These are phyloP conservation scores for Calliphora vicina DNA, from an alignment of 1,140 invertebrate species.

Conservation along the genomic window DNA sequence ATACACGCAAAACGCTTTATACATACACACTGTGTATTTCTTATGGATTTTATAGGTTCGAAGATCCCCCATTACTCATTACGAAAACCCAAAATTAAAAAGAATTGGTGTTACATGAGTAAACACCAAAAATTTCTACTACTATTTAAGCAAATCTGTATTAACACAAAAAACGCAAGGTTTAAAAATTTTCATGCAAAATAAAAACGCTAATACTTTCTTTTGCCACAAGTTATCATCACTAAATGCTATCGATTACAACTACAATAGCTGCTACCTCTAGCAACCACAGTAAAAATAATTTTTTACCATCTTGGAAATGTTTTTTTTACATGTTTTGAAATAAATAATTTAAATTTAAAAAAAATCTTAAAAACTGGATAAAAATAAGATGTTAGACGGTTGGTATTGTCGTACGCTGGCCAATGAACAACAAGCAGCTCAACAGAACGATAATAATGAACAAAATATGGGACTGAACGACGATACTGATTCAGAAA, in stretches of 20 bases:
- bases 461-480: slow-evolving; percentile 55
- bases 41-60: no score
- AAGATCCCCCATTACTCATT: no score
- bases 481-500: slow-evolving; percentile 44
- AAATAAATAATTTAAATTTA: no score
- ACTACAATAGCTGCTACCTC: not conserved
- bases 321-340: no score
- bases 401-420: slow-evolving; percentile 83
- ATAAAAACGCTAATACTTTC: not conserved
- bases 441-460: slow-evolving; percentile 64
- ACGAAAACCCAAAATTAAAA: no score
- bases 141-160: not conserved
- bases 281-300: not conserved
- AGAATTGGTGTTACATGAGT: no score
- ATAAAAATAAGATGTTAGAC: slow-evolving; percentile 70
- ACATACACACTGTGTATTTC: no score
- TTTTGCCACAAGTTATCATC: not conserved
- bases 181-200: not conserved
- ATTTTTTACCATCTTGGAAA: not conserved
- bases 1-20: no score
- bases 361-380: not conserved
- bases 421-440: slow-evolving; percentile 75
- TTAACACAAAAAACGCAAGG: not conserved
- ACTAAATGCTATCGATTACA: not conserved
- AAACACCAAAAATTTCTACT: no score